These are phyloP conservation scores for Poeciliopsis prolifica DNA, from an alignment of 2,113 vertebrate species.

Conservation along the genomic window DNA sequence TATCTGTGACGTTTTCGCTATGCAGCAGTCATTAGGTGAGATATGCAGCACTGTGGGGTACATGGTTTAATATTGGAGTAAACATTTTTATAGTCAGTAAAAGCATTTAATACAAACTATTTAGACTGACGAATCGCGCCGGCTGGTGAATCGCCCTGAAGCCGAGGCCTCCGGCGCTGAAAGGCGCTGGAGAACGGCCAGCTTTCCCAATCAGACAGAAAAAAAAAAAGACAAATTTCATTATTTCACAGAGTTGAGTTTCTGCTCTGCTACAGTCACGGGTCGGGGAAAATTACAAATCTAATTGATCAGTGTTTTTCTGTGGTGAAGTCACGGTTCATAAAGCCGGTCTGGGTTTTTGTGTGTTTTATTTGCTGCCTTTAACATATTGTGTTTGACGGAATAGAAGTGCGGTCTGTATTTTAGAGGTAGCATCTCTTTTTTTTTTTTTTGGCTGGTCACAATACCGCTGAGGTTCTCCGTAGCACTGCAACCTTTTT, in stretches of 20 bases:
- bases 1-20: not conserved
- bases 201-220: conserved; percentile 3
- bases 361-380: not conserved
- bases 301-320: conserved; percentile 2
- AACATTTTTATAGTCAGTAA: too few species aligned
- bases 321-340: conserved; percentile 1
- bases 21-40: too few species aligned
- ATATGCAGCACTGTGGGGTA: too few species aligned
- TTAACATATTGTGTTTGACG: not conserved
- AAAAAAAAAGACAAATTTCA: conserved; percentile 9
- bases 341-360: not conserved
- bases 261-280: not conserved
- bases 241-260: conserved; percentile 9
- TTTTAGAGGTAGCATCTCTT: not conserved
- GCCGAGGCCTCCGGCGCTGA: not conserved
- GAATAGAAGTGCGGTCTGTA: not conserved
- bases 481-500: not conserved
- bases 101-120: not conserved
- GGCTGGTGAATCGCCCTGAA: not conserved
- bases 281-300: conserved; percentile 12
- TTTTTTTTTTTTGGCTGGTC: conserved; percentile 13
- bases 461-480: not conserved
- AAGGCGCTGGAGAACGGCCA: not conserved
- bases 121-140: not conserved
- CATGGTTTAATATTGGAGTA: too few species aligned